phyloP scores from a whole-genome alignment of 1,140 invertebrate species.

The Drosophila nigrodunni region DNA sequence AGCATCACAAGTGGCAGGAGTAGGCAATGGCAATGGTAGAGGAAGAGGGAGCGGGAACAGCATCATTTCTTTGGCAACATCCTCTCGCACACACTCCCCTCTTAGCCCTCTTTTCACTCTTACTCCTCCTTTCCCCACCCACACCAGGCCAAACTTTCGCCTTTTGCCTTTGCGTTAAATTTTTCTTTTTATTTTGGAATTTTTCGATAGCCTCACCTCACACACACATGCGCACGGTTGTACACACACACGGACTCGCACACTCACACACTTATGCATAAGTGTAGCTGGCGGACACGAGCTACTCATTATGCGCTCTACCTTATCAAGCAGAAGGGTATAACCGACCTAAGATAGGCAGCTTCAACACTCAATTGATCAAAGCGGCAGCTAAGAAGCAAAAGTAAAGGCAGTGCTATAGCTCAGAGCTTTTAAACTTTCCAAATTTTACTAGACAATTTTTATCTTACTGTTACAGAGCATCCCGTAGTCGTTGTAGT shows the following conservation, averaged over 20 bases:
- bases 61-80: slow-evolving; percentile 25
- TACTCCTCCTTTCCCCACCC: slow-evolving; percentile 15
- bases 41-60: slow-evolving; percentile 25
- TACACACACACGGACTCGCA: slow-evolving; percentile 29
- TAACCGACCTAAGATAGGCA: neutral
- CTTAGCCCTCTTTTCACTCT: neutral
- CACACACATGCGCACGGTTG: slow-evolving; percentile 44
- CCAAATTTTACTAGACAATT: too few species aligned
- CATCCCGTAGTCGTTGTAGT: neutral
- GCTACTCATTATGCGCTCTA: slow-evolving; percentile 67
- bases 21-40: neutral
- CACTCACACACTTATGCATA: slow-evolving; percentile 41
- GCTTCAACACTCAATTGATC: neutral
- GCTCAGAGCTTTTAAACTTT: neutral
- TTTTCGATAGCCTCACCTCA: slow-evolving; percentile 70
- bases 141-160: slow-evolving; percentile 59
- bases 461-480: neutral
- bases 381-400: neutral
- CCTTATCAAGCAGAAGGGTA: neutral
- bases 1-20: slow-evolving; percentile 5
- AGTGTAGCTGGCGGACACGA: slow-evolving; percentile 50
- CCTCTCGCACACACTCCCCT: slow-evolving; percentile 3
- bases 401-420: neutral
- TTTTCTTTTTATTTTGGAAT: slow-evolving; percentile 83
- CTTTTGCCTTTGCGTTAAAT: slow-evolving; percentile 78